Evolutionary conservation across 2,797 vertebrate species (phyloP).

Genomic region (Zalophus californianus): DNA sequence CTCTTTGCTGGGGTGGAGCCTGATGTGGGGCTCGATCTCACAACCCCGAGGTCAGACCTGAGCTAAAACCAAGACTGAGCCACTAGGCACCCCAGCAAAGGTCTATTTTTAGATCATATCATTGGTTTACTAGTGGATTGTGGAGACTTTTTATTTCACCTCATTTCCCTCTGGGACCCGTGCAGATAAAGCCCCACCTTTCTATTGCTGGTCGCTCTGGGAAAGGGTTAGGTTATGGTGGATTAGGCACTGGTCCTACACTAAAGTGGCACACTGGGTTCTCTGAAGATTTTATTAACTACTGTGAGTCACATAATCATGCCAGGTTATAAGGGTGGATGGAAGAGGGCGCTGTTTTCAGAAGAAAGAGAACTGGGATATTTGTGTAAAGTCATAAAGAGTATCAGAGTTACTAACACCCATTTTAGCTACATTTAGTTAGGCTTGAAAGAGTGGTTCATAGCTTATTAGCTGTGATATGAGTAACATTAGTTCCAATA

Average conservation of each 20-base stretch:
- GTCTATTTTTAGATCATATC: not conserved
- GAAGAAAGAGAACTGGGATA: not conserved
- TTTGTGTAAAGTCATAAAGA: not conserved
- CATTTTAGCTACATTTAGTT: not conserved
- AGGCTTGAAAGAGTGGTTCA: not conserved
- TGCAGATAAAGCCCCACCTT: not conserved
- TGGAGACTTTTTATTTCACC: not conserved
- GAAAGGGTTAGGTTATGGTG: not conserved
- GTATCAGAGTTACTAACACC: not conserved
- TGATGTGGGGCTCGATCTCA: not conserved
- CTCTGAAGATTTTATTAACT: not conserved
- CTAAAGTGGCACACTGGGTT: not conserved
- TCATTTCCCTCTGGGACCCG: not conserved
- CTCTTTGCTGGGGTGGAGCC: not conserved
- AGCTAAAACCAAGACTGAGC: not conserved
- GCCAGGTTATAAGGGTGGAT: not conserved
- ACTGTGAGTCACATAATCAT: not conserved
- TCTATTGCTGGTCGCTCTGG: no score
- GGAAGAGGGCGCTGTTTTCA: not conserved
- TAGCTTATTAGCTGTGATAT: not conserved
- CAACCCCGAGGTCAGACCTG: accelerated
- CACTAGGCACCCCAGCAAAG: not conserved
- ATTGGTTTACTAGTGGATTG: not conserved
- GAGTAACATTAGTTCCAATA: not conserved
- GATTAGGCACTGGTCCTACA: not conserved